phyloP scores from a whole-genome alignment of 2,797 vertebrate genomes.

The Ficedula albicollis region DNA sequence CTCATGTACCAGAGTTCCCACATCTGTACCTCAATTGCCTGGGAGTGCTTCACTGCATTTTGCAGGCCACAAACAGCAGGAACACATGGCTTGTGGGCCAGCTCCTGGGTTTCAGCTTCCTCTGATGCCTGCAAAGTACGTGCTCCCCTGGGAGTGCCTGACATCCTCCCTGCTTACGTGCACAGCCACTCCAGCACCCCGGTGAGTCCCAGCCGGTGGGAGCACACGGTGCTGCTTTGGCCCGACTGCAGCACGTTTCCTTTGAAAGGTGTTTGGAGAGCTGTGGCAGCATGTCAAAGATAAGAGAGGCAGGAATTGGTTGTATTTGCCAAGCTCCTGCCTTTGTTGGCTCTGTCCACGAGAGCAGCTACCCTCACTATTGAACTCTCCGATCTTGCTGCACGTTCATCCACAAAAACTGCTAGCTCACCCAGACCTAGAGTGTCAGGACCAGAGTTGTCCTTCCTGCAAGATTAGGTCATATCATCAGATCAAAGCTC shows the following conservation, averaged over 20 bases:
- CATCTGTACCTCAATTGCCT: not conserved
- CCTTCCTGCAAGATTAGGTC: conserved; percentile 56
- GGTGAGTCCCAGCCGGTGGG: not conserved
- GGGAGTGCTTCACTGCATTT: not conserved
- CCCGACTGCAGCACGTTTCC: not conserved
- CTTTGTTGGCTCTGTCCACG: not conserved
- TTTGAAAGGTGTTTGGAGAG: conserved; percentile 62
- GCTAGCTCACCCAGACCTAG: not conserved
- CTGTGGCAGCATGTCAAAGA: conserved; percentile 48
- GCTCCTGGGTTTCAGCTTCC: not conserved
- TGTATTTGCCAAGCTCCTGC: conserved; percentile 30
- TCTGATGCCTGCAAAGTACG: not conserved
- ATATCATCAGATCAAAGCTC: conserved; percentile 45
- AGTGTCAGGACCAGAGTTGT: not conserved
- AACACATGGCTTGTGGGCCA: not conserved
- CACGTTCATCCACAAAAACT: not conserved
- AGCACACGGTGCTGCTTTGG: conserved; percentile 32
- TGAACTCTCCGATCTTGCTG: not conserved
- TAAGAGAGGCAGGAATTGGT: conserved; percentile 45
- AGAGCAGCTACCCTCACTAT: not conserved
- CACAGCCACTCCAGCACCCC: not conserved
- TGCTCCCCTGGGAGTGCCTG: not conserved
- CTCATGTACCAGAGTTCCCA: not conserved
- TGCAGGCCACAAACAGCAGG: not conserved
- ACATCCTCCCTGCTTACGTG: not conserved